Conservation (phyloP, 35 echinoderm and acorn worm species). For the Strongylocentrotus purpuratus region DNA sequence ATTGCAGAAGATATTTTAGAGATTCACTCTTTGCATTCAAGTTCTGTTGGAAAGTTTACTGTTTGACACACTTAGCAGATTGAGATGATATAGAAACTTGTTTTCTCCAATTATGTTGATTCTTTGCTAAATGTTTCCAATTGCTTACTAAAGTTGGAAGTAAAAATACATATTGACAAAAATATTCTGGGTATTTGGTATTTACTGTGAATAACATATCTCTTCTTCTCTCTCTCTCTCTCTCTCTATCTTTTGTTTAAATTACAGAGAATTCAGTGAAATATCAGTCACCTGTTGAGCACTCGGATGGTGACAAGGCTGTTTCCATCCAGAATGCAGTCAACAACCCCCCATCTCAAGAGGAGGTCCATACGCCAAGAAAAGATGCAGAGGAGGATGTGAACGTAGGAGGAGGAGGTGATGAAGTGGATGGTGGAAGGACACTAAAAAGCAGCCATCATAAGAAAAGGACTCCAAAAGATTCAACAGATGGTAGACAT, state of each 20-base stretch:
- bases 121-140: background rate
- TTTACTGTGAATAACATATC: too few species aligned
- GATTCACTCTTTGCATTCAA: too few species aligned
- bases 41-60: background rate
- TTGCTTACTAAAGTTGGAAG: background rate
- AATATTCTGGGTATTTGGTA: too few species aligned
- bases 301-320: background rate
- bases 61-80: background rate
- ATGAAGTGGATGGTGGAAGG: conserved; percentile 10
- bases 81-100: background rate
- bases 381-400: background rate
- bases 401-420: background rate
- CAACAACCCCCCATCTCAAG: background rate
- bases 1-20: too few species aligned
- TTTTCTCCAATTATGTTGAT: background rate
- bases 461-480: background rate
- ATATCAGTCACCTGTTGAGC: background rate
- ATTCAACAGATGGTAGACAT: background rate
- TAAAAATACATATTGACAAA: background rate
- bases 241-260: background rate
- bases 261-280: background rate
- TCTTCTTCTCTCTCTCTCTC: too few species aligned
- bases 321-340: background rate
- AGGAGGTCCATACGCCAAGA: background rate
- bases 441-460: background rate